phyloP scores from a whole-genome alignment of 2,113 vertebrate species.

The Empidonax alnorum region DNA sequence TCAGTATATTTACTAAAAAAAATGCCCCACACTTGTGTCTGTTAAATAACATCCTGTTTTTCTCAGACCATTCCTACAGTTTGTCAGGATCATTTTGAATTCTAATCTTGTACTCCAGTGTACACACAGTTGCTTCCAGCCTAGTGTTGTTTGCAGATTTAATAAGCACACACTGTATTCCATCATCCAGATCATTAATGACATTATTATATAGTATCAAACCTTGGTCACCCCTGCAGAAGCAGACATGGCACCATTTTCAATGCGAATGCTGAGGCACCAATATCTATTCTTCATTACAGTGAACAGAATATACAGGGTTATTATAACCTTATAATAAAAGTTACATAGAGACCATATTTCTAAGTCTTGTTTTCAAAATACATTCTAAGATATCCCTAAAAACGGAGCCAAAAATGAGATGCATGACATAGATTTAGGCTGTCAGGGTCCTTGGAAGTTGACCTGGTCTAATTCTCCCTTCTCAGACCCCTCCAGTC shows the following conservation, averaged over 20 bases:
- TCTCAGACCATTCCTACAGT: not conserved
- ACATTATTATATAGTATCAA: not conserved
- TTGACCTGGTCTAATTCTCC: not conserved
- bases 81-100: slow-evolving; percentile 35
- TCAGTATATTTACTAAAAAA: not conserved
- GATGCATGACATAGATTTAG: not conserved
- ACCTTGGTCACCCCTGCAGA: not conserved
- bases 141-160: slow-evolving; percentile 17
- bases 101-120: slow-evolving; percentile 7
- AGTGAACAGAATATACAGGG: not conserved
- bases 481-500: not conserved
- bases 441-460: not conserved
- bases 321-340: not conserved
- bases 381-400: not conserved
- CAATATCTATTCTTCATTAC: not conserved
- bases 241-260: not conserved
- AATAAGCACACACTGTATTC: slow-evolving; percentile 17
- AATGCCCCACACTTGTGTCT: not conserved
- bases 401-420: not conserved
- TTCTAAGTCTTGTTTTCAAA: not conserved
- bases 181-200: slow-evolving; percentile 25
- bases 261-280: not conserved
- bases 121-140: slow-evolving; percentile 11
- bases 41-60: slow-evolving; percentile 20
- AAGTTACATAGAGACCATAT: not conserved